Base-by-base conservation (phyloP, 2,888 invertebrate species). In the Xestoiulus laeticollis region DNA sequence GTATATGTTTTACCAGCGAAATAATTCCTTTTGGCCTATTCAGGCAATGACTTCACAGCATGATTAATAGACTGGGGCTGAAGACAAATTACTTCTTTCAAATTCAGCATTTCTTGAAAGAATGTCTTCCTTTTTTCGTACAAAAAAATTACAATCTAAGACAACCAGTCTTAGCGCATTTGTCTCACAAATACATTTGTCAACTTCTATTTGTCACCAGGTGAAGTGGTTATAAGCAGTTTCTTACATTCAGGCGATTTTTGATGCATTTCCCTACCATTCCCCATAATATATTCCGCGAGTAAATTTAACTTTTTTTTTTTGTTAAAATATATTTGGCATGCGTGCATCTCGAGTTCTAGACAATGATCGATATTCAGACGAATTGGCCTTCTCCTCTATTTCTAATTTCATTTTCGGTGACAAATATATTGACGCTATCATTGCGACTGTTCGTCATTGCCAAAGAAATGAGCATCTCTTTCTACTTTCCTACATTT, bases 141-240 rank as follows among this genome's bases (percentile, higher is more conserved):
- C 78, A 38, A 82, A 87, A 87, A 85, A 38, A 87, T 78, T 78
- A 78, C 78, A 87, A 87, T 87, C 87, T 44, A 32, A 33, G 87
- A 78, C 87, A 78, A 26, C 78, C 78, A 78, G 78, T 32, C 32
- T 78, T 59, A 87, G 38, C 87, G n/a, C 87, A 87, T 87, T 87
- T 87, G 59, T 87, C 87, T 87, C 68, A 32, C 44, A 44, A 87
- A 33, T 78, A 78, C 87, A 87, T 87, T 87, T 87, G 87, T 87
- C 87, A 87, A 82, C n/a, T 8, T 87, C 78, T 78, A 59, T 87
- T 59, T 78, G 87, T 53, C 87, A 78, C 87, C 87, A 87, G 87
- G 87, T 87, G 87, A 26, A 26, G 12, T 78, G 78, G 78, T 78
- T 78, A 78, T 44, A 22, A 44, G 38, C 78, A 14, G 16, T 30